Evolutionary conservation across 2,888 invertebrate genomes (phyloP), one percentile per base, ranked within the genome.

Genomic region (Troides aeacus): DNA sequence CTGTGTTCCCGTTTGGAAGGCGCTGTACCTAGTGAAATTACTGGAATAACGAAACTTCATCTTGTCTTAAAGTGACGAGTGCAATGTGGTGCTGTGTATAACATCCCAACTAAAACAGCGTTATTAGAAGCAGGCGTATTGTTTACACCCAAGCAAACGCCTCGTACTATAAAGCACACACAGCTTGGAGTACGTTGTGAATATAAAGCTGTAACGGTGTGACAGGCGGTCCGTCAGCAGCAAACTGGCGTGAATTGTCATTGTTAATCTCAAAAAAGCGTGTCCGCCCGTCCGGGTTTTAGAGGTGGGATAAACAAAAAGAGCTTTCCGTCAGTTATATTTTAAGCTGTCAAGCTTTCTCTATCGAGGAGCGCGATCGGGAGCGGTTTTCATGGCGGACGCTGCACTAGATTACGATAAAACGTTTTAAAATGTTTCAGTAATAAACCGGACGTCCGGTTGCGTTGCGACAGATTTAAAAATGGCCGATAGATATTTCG

Each of bases 161-260:
- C 39, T 1, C 39, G 39, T 39, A 10, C 39, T 39, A 8, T 39
- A 39, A 39, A 39, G 39, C 10, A 8, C 39, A 39, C 39, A 39
- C 10, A 39, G 10, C 10, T 39, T 39, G 39, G 39, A 10, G 10
- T 10, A 39, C 39, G 39, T 10, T 39, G 7, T 39, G 39, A 39
- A 39, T 39, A 39, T 10, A 39, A 39, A 39, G 39, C 10, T 10
- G 39, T 39, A 10, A 64, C 73, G 74, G 82, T 85, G 83, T 85
- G 72, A 84, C 10, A 68, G 64, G 62, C 73, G 62, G 39, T 69
- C 74, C 36, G 61, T 24, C 71, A 72, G 72, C 75, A 74, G 79
- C 79, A 79, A 82, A 82, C 83, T 78, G 84, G 81, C 82, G 78
- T 80, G 83, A 83, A 84, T 84, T 84, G 86, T 83, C 84, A 82